A percentile compares a stretch with the other conserved stretches of the same genome.
These are phyloP conservation scores for Caloenas nicobarica DNA, from an alignment of 2,113 vertebrate genomes.

Conservation along the genomic window DNA sequence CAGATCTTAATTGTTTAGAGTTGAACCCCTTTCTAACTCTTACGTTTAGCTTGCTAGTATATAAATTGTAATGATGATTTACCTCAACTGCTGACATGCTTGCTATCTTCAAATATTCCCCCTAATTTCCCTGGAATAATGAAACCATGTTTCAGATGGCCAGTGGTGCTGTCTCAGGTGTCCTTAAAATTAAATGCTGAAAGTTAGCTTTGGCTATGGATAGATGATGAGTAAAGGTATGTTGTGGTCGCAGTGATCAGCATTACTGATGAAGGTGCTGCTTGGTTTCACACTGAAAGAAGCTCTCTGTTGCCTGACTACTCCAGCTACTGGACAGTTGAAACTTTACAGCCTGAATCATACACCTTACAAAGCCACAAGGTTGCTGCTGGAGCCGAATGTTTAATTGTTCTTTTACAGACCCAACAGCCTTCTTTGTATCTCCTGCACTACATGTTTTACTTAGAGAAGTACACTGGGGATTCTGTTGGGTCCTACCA, in stretches of 20 bases:
- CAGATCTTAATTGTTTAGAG: not conserved
- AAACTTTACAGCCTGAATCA: not conserved
- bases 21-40: not conserved
- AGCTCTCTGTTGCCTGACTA: not conserved
- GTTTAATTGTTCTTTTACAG: not conserved
- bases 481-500: conserved; percentile 18
- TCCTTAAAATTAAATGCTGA: not conserved
- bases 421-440: not conserved
- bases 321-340: not conserved
- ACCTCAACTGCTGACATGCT: not conserved
- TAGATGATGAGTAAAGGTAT: not conserved
- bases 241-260: not conserved
- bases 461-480: not conserved
- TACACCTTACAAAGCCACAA: not conserved
- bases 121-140: not conserved
- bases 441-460: not conserved
- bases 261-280: not conserved
- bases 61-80: not conserved
- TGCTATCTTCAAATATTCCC: not conserved
- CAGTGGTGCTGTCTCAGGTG: not conserved
- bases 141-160: not conserved
- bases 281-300: not conserved
- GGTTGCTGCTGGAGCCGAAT: not conserved
- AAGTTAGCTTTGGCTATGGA: not conserved
- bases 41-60: not conserved